phyloP scores from a whole-genome alignment of 1,140 invertebrate species.

The Drosophila aff. region DNA sequence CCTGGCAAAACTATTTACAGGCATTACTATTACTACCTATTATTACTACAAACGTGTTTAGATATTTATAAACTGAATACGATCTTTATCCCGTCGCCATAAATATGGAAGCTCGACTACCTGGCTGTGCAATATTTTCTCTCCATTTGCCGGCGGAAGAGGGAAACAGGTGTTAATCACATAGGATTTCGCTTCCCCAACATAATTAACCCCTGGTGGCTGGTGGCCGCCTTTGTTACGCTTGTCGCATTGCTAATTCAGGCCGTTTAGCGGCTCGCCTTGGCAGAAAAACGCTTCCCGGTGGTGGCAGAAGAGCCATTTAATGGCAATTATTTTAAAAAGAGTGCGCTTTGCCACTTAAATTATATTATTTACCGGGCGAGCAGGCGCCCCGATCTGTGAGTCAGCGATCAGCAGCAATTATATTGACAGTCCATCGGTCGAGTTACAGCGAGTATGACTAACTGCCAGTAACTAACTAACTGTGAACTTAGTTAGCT shows the following conservation, averaged over 20 bases:
- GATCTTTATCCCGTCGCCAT: background rate
- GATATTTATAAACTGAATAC: background rate
- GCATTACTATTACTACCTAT: background rate
- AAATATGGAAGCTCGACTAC: background rate
- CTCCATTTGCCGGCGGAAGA: slow-evolving; percentile 16
- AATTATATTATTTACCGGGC: slow-evolving; percentile 26
- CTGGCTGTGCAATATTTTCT: background rate
- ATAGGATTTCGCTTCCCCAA: slow-evolving; percentile 23
- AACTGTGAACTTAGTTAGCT: background rate
- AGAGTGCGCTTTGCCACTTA: slow-evolving; percentile 3
- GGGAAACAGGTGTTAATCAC: slow-evolving; percentile 16
- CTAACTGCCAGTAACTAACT: background rate
- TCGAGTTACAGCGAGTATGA: background rate
- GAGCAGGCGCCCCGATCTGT: background rate
- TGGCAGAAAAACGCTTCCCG: slow-evolving; percentile 42
- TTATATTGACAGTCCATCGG: background rate
- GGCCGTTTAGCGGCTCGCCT: slow-evolving; percentile 34
- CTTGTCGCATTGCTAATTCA: slow-evolving; percentile 51
- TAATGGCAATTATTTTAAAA: slow-evolving; percentile 30
- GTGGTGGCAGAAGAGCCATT: slow-evolving; percentile 18
- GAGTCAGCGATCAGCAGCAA: slow-evolving; percentile 13
- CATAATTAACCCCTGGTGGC: slow-evolving; percentile 39
- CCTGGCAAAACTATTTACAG: background rate
- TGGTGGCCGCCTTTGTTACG: slow-evolving; percentile 24
- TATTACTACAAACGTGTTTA: too few species aligned